Evolutionary conservation across 2,797 vertebrate species (phyloP), one percentile per base, ranked within the genome.

Genomic region (Microhierax caerulescens): DNA sequence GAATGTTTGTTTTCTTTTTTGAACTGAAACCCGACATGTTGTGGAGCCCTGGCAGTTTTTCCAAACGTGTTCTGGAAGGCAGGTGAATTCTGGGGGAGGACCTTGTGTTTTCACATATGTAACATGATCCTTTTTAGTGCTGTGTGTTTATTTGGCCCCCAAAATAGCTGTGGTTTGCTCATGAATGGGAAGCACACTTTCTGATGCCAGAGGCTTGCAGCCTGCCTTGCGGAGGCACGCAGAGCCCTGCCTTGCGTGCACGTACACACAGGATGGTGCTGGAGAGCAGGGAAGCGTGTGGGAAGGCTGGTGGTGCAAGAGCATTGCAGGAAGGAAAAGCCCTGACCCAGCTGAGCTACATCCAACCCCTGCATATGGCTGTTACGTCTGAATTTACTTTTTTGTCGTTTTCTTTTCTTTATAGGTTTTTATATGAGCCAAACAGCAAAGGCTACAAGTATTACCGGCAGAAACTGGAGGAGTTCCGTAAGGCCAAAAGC

Each of bases 351-450:
- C 56, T 3, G 8, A 10, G 53, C 43, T 27, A 3, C 20, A 6
- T 22, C 54, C 30, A 21, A 4, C 37, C 39, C 22, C 22, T n/a
- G 27, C 12, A 1, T 3, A 2, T 6, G 37, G 10, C 50, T 36
- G 11, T 27, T 20, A 1, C 5, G 7, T 14, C 13, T 24, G 6
- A 51, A 36, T 37, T 57, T 30, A 2, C 3, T 43, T 27, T 16
- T 21, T 27, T 23, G n/a, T n/a, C n/a, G n/a, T 15, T 18, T 30
- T 11, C 34, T n/a, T 10, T 64, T 13, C 25, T 78, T 9, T 2
- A 0, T 87, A 99, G 99, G 97, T 99, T 99, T 98, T 98, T 99
- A 45, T 99, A 99, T 19, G 98, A 99, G 84, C 97, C 98, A 64
- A 98, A 99, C 98, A 99, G 99, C 97, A 98, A 98, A 36, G 99